Evolutionary conservation across 2,113 vertebrate species (phyloP), one percentile per base, ranked within the genome.

Genomic region (Chunga burmeisteri): DNA sequence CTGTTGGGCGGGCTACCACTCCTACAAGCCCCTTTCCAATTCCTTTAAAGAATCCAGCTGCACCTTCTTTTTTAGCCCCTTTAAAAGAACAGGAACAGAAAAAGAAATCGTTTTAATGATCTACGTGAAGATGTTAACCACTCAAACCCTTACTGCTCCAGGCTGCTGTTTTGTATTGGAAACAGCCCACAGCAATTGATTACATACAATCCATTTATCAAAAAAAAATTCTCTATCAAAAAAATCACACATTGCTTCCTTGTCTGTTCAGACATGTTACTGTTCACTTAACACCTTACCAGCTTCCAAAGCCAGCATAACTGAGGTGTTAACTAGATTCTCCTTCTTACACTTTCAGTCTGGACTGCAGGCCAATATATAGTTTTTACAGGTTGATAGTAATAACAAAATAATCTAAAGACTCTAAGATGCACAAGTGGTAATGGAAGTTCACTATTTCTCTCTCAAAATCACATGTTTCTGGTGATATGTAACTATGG

Each of bases 11-110:
- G 18, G 99, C 99, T 6, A 99, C 99, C 6, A 98, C 99, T 23
- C 99, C 99, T 21, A 99, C 99, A 58, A 99, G 97, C 2, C 99
- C 99, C 95, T 99, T 99, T 9, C 99, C 99, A 81, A 99, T 99
- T 58, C 99, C 99, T 97, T 99, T 99, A 53, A 99, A 99, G 98
- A 99, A 99, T 12, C 99, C 99, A 20, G 99, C 99, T 11, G 99
- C 99, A 14, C 99, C 99, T 95, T 99, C 99, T 94, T 99, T 99
- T 97, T 98, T 99, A 5, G 99, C 99, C 27, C 99, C 99, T 99
- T 96, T 42, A 89, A 40, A 82, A 96, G 53, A 88, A 55, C 32
- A 34, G 13, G n/a, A 85, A 85, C 4, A 85, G 19, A 59, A 61
- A 67, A 42, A 71, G 1, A 47, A 25, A 79, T 9, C 11, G 16